Evolutionary conservation across 2,113 vertebrate genomes (phyloP).

Genomic region (Macquaria ambigua): DNA sequence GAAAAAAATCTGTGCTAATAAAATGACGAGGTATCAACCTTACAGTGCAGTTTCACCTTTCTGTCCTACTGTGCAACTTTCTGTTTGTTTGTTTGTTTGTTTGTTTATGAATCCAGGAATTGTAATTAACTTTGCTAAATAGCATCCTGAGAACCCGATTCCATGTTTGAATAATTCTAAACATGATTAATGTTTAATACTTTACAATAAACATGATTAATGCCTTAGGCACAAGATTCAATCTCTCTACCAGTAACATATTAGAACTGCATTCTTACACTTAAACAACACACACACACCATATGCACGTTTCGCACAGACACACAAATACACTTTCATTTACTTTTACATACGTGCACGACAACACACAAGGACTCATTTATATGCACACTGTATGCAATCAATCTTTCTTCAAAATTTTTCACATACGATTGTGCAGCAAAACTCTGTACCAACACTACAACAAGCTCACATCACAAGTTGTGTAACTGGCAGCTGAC

Average conservation of each 20-base stretch:
- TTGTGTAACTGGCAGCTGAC: not conserved
- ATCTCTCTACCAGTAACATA: slow-evolving; percentile 29
- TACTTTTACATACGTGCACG: not conserved
- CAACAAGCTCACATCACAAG: not conserved
- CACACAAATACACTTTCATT: not conserved
- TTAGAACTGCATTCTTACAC: slow-evolving; percentile 11
- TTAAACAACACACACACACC: slow-evolving; percentile 17
- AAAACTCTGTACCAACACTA: not conserved
- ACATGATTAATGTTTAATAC: slow-evolving; percentile 59
- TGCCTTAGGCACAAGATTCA: slow-evolving; percentile 21
- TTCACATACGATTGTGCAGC: not conserved
- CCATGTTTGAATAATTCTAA: slow-evolving; percentile 28
- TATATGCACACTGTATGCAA: not conserved
- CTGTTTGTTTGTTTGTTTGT: not conserved
- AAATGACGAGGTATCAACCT: not conserved
- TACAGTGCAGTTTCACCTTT: not conserved
- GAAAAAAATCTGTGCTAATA: not conserved
- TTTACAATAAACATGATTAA: slow-evolving; percentile 52
- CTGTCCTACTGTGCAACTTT: not conserved
- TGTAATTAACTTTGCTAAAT: slow-evolving; percentile 57
- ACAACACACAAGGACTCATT: not conserved
- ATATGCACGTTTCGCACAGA: not conserved
- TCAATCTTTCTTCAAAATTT: not conserved
- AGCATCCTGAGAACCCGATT: slow-evolving; percentile 36
- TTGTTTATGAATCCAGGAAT: slow-evolving; percentile 35